A percentile compares a stretch with the other conserved stretches of the same genome.
These are phyloP conservation scores for Halcyon smyrnensis DNA, from an alignment of 2,797 vertebrate genomes.

Conservation along the genomic window DNA sequence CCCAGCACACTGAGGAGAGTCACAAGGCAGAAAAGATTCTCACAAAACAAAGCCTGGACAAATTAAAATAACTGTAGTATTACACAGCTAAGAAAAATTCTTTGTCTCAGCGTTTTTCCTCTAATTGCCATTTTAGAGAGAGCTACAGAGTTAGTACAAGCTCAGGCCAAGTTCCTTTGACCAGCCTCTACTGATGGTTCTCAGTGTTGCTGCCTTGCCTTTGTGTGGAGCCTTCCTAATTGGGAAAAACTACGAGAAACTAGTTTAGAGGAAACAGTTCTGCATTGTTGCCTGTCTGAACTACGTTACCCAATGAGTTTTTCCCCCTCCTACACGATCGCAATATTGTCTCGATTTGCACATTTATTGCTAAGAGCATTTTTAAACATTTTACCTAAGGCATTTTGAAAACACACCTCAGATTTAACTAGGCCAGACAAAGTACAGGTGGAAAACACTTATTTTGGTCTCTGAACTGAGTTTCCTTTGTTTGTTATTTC, in stretches of 20 bases:
- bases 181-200: not conserved
- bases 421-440: not conserved
- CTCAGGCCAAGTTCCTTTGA: not conserved
- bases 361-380: not conserved
- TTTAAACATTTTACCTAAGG: not conserved
- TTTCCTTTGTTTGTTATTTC: not conserved
- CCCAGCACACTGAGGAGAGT: not conserved
- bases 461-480: not conserved
- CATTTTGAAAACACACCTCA: not conserved
- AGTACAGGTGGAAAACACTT: not conserved
- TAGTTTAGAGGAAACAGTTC: not conserved
- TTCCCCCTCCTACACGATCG: not conserved
- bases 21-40: not conserved
- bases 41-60: not conserved
- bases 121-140: constrained; percentile 27
- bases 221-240: constrained; percentile 18
- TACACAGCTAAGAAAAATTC: not conserved
- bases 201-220: not conserved
- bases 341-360: not conserved
- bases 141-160: not conserved
- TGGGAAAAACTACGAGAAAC: not conserved
- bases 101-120: not conserved
- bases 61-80: constrained; percentile 22
- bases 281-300: not conserved
- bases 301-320: not conserved